Percentiles rank a stretch among this genome's conserved stretches.
These are phyloP conservation scores for Mythimna pallens DNA, from an alignment of 2,888 invertebrate genomes.

Conservation along the genomic window DNA sequence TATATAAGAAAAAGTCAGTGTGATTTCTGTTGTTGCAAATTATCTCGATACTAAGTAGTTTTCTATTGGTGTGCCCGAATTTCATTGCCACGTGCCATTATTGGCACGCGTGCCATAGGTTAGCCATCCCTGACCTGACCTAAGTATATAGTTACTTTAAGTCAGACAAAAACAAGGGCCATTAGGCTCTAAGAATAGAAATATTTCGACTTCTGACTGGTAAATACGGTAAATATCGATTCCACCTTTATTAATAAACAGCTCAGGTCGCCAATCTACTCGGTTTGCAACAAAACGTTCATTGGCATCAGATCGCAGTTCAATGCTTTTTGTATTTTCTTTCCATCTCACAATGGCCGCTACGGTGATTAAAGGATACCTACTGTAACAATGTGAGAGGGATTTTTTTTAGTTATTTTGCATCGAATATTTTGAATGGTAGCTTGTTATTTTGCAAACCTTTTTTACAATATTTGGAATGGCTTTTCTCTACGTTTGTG, in stretches of 20 bases:
- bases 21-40: too few relatives aligned
- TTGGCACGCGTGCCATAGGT: too few relatives aligned
- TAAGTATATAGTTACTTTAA: not conserved
- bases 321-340: constrained; percentile 24
- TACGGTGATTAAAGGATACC: constrained; percentile 17
- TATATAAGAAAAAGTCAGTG: too few relatives aligned
- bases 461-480: too few relatives aligned
- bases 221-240: constrained; percentile 33
- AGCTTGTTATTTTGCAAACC: not conserved
- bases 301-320: constrained; percentile 17
- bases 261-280: constrained; percentile 24
- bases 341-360: constrained; percentile 28
- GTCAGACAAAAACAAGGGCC: not conserved
- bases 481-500: too few relatives aligned
- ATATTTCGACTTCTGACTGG: constrained; percentile 3
- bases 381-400: not conserved
- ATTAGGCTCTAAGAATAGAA: not conserved
- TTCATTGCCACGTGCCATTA: too few relatives aligned
- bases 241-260: constrained; percentile 46
- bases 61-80: too few relatives aligned
- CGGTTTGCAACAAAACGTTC: constrained; percentile 35
- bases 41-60: too few relatives aligned
- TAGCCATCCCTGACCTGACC: too few relatives aligned
- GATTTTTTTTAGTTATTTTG: not conserved
- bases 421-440: not conserved